Base-by-base conservation (phyloP, 2,113 vertebrate genomes). In the Prinia subflava region DNA sequence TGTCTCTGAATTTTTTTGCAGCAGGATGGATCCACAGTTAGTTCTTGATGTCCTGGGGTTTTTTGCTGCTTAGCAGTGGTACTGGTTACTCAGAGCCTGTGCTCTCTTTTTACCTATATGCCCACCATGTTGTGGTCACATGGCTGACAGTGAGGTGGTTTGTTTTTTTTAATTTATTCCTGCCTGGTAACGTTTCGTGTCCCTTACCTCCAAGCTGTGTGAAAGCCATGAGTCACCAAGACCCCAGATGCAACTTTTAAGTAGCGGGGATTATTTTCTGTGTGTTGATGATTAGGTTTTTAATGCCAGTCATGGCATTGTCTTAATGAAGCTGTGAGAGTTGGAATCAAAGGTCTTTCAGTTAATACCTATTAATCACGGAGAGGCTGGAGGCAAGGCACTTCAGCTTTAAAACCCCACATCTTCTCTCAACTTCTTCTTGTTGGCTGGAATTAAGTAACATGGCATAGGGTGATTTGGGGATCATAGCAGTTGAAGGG, bases 301-400 rank as follows among this genome's bases (percentile, higher is more conserved):
- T 73, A 44, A 41, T 60, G 60, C 39, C 25, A 56, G 2, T 86
- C 28, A 6, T 30, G 13, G 33, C 14, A 30, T 75, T 94, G 71
- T 86, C 41, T 75, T 92, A 46, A 11, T 67, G 50, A 39, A 95
- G 39, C 39, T 75, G 52, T 9, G 20, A 68, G 39, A 64, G 65
- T 24, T 76, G 41, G 42, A 85, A 55, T 90, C 50, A 84, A 75
- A 90, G 44, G 71, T 90, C 28, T 71, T 94, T 87, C 77, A 69
- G 44, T 59, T 94, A 90, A 89, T 93, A 65, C 53, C 71, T 77
- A 7, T 90, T 90, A 94, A 83, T 86, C 52, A 49, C 0, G 2
- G 87, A 87, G 71, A 87, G 47, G 59, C 88, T 83, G 75, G 76
- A 97, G 75, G 92, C 75, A 69, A 94, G 39, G 28, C 39, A 41